Base-by-base conservation (phyloP, 2,888 invertebrate species). In the Orchesella flavescens region DNA sequence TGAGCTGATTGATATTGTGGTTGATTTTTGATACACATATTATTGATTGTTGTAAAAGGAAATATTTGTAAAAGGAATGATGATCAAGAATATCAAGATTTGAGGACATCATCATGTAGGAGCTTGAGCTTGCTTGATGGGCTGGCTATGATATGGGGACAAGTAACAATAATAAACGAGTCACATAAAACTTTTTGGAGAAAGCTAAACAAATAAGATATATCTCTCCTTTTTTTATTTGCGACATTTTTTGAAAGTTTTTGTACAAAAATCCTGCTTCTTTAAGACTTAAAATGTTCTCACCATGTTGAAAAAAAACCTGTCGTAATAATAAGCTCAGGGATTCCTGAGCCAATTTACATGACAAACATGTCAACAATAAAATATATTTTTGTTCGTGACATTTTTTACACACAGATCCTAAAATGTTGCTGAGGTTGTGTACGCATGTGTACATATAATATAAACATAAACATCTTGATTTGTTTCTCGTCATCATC, bases 381-480 rank as follows among this genome's bases (percentile, higher is more conserved):
- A 34, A 34, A 34, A 34, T 34, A 34, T 34, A 34, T 7, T 34
- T 34, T 34, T 34, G 3, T 34, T 34, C 7, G 34, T 34, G 34
- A 34, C 53, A 53, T 53, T 53, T 15, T 59, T 19, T 17, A 17
- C 17, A 59, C 34, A 34, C 34, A 34, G 2, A 2, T 34, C 7
- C 34, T 4, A 34, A 57, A 55, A 66, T 77, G 68, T 69, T 59
- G 34, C 43, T 55, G 55, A 65, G 43, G 59, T 53, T 49, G 65
- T 68, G 44, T 19, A 46, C 57, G 63, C 75, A 82, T 82, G 75
- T 82, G 75, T 74, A 82, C n/a, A n/a, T n/a, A n/a, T n/a, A n/a
- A n/a, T 81, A 57, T 13, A 81, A 68, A 81, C 44, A 44, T 75
- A 24, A 75, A 75, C 69, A 82, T 82, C 75, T 82, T 82, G 81